phyloP scores from a whole-genome alignment of 2,113 vertebrate species.

The Apistogramma diplotaenia region DNA sequence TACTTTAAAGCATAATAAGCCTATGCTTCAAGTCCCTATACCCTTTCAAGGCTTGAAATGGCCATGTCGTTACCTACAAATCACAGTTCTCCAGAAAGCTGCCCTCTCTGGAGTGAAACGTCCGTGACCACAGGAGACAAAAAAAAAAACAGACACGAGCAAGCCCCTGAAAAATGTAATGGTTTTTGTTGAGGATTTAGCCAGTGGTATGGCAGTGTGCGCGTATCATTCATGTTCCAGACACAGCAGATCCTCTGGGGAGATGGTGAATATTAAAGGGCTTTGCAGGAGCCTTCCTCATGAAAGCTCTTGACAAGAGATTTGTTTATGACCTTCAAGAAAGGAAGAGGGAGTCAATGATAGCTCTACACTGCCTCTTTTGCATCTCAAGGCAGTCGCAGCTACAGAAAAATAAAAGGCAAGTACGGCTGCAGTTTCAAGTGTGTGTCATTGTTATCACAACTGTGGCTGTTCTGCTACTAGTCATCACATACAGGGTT shows the following conservation, averaged over 20 bases:
- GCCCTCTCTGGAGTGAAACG: constrained; percentile 53
- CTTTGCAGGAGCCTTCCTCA: constrained; percentile 41
- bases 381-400: constrained; percentile 41
- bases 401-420: not conserved
- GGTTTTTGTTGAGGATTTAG: constrained; percentile 67
- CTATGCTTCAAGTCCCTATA: constrained; percentile 67
- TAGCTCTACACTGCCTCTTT: constrained; percentile 35
- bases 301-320: constrained; percentile 57
- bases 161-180: constrained; percentile 58
- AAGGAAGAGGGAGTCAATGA: constrained; percentile 48
- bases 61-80: constrained; percentile 74
- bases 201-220: constrained; percentile 16
- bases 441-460: constrained; percentile 37
- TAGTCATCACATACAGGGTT: constrained; percentile 8
- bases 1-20: constrained; percentile 76
- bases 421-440: constrained; percentile 6
- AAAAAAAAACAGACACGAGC: constrained; percentile 34
- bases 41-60: constrained; percentile 69
- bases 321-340: constrained; percentile 73
- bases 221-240: constrained; percentile 48
- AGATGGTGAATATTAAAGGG: constrained; percentile 68
- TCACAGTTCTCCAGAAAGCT: constrained; percentile 64
- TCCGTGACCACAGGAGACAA: constrained; percentile 53
- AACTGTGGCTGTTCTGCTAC: not conserved
- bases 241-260: constrained; percentile 50